Evolutionary conservation across 2,113 vertebrate genomes (phyloP).

Genomic region (Maylandia zebra): DNA sequence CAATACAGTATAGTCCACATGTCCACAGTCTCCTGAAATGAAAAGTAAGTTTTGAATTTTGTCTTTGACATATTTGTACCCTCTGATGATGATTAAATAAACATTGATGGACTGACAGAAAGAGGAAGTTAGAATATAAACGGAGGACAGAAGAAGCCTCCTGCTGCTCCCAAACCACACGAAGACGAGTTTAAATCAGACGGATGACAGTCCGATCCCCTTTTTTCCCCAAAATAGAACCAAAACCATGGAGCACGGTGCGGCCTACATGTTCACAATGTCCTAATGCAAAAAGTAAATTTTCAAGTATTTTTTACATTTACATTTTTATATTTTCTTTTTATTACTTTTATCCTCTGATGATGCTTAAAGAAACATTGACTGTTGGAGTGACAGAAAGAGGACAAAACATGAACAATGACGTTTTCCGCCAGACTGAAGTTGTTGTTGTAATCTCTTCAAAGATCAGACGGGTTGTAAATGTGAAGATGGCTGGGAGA

Average conservation of each 20-base stretch:
- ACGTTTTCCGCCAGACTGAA: fast-evolving
- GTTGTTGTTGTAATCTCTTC: background rate
- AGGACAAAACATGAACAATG: background rate
- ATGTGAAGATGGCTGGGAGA: background rate
- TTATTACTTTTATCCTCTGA: background rate
- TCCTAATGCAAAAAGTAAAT: background rate
- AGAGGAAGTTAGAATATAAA: background rate
- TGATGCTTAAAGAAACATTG: background rate
- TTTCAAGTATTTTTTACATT: background rate
- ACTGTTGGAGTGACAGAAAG: background rate
- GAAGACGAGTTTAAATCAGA: fast-evolving
- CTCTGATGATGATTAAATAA: background rate
- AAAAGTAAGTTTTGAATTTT: background rate
- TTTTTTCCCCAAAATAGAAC: fast-evolving
- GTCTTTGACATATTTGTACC: background rate
- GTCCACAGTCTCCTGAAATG: background rate
- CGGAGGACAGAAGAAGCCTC: background rate
- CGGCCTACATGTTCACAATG: background rate
- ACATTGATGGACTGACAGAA: background rate
- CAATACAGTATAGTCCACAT: background rate
- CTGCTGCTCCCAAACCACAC: background rate
- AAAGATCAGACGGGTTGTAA: fast-evolving
- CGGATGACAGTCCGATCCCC: fast-evolving
- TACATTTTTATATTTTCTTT: background rate
- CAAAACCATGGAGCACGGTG: fast-evolving